Base-by-base conservation (phyloP, 2,113 vertebrate genomes). In the Miniopterus natalensis region DNA sequence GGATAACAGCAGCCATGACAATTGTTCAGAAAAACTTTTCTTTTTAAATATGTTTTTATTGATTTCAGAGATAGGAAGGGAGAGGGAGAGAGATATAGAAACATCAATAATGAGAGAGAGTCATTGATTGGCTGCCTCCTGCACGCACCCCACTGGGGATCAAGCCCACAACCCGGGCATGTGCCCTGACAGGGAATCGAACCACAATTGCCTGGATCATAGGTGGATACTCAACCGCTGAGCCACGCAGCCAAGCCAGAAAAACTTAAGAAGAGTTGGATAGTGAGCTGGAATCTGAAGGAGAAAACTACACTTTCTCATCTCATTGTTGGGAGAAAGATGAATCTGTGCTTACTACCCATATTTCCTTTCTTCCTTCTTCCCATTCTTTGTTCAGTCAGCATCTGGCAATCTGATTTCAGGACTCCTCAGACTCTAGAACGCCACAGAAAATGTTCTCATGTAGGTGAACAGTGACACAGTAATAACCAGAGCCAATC, bases 351-450 rank as follows among this genome's bases (percentile, higher is more conserved):
- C 49, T 84, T 20, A 75, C 51, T 53, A 10, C 57, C 70, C 90
- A 71, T 36, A 51, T 27, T 57, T 92, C n/a, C 13, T 70, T 87
- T 91, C 40, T 93, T 90, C 10, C 23, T 87, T 84, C 36, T 93
- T 90, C 14, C 8, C 10, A 17, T 89, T 89, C 51, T 74, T 42
- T 73, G 29, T 74, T 74, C 70, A n/a, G n/a, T 57, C n/a, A 91
- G 18, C 49, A 63, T 68, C 49, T 66, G 42, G 5, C 57, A 79
- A 80, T 80, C 36, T 85, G 20, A 92, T 70, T 89, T 95, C 57
- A 80, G 36, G 18, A 92, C 31, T 31, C 23, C 47, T 27, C 10
- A 90, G 74, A 84, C 51, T 68, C 29, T 45, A 84, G 25, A 25
- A 89, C 5, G 47, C 57, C 80, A 92, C 40, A 87, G 23, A 91